Percentiles rank a stretch among this genome's conserved stretches.
phyloP scores from a whole-genome alignment of 2,888 invertebrate genomes.

The Andrena trimmerana region DNA sequence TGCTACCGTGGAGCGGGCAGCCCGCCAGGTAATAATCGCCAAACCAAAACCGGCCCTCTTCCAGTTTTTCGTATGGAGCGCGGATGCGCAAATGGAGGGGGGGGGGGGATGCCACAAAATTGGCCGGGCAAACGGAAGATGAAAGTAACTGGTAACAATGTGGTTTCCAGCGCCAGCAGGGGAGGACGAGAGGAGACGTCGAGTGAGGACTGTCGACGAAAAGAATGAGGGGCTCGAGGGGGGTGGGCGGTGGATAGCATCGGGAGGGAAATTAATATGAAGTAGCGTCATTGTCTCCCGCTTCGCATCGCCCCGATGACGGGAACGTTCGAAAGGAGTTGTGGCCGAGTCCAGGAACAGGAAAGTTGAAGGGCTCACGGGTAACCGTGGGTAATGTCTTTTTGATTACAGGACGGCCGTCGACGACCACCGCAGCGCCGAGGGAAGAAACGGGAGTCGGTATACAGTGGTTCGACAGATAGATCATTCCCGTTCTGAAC shows the following conservation, averaged over 20 bases:
- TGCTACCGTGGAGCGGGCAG: background rate
- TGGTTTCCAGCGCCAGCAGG: slow-evolving; percentile 64
- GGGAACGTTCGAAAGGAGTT: slow-evolving; percentile 70
- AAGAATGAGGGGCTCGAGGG: slow-evolving; percentile 56
- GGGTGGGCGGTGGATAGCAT: slow-evolving; percentile 48
- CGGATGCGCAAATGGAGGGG: background rate
- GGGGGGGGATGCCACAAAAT: slow-evolving; percentile 46
- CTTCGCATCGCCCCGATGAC: slow-evolving; percentile 65
- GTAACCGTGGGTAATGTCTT: slow-evolving; percentile 79
- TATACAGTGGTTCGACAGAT: slow-evolving; percentile 60
- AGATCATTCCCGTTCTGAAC: slow-evolving; percentile 67
- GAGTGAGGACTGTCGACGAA: slow-evolving; percentile 48
- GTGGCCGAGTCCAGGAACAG: slow-evolving; percentile 65
- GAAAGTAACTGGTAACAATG: slow-evolving; percentile 77
- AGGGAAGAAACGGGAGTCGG: slow-evolving; percentile 41
- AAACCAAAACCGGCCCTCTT: slow-evolving; percentile 1
- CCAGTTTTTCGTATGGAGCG: slow-evolving; percentile 20
- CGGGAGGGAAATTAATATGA: slow-evolving; percentile 78
- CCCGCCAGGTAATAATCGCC: slow-evolving; percentile 5
- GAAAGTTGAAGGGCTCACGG: slow-evolving; percentile 65
- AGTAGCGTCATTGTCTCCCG: slow-evolving; percentile 77
- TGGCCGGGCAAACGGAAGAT: slow-evolving; percentile 71
- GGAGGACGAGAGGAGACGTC: slow-evolving; percentile 32
- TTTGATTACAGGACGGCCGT: slow-evolving; percentile 77
- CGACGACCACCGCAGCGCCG: slow-evolving; percentile 45